A percentile compares a stretch with the other conserved stretches of the same genome.
These are phyloP conservation scores for Glaucidium brasilianum DNA, from an alignment of 2,113 vertebrate genomes.

Conservation along the genomic window DNA sequence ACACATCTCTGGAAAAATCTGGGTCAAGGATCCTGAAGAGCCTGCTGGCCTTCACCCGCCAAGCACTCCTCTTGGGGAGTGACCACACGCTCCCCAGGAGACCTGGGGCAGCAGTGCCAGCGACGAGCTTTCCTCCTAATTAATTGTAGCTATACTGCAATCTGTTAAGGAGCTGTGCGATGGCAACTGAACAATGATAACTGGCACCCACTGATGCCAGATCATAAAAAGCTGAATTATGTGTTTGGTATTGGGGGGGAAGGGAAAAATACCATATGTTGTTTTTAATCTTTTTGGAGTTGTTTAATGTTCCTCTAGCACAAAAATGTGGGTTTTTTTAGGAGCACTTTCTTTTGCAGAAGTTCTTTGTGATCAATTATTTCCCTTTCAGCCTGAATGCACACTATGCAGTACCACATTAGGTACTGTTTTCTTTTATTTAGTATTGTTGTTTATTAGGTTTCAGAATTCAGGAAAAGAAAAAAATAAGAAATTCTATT, in stretches of 20 bases:
- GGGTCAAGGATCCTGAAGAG: neutral
- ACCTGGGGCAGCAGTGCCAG: neutral
- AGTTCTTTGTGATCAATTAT: neutral
- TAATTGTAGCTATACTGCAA: constrained; percentile 27
- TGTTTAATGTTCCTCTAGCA: constrained; percentile 2
- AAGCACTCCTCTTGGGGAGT: neutral
- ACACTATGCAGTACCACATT: neutral
- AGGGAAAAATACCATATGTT: constrained; percentile 42
- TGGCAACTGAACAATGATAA: constrained; percentile 18
- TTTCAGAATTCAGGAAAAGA: neutral
- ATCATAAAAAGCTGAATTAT: constrained; percentile 11
- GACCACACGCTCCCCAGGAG: neutral
- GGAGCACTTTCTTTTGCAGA: neutral
- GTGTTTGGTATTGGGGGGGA: neutral
- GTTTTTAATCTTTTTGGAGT: constrained; percentile 27
- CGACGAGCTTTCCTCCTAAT: constrained; percentile 19
- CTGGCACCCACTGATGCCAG: neutral
- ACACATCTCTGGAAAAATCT: neutral
- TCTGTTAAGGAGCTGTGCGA: constrained; percentile 20
- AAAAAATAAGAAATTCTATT: neutral
- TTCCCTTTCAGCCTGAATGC: neutral
- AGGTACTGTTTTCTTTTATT: neutral
- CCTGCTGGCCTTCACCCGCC: neutral
- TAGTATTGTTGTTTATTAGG: neutral
- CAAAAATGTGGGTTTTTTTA: neutral